phyloP scores from a whole-genome alignment of 1,140 invertebrate genomes.

The Drosophila pseudoobscura region DNA sequence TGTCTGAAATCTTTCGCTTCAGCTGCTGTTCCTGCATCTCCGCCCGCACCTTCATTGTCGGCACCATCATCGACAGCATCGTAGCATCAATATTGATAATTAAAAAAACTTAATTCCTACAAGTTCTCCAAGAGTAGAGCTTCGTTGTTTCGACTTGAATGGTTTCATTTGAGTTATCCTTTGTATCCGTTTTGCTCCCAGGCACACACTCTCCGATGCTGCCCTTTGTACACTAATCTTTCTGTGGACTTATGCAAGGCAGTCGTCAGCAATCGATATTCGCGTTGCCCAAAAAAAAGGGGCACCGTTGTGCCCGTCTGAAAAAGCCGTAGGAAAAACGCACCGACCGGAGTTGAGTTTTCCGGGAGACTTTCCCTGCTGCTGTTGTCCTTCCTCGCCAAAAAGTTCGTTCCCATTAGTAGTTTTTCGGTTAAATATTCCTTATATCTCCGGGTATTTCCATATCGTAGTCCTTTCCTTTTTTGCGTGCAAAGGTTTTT shows the following conservation, averaged over 20 bases:
- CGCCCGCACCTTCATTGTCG: background rate
- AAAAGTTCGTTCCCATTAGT: constrained; percentile 1
- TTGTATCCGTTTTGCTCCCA: constrained; percentile 6
- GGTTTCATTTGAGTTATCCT: constrained; percentile 36
- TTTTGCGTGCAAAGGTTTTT: background rate
- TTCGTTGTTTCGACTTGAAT: constrained; percentile 47
- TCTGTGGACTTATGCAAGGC: constrained; percentile 80
- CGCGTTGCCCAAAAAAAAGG: constrained; percentile 62
- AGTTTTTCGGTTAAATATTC: constrained; percentile 24
- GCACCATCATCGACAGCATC: constrained; percentile 5
- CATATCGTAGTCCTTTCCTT: constrained; percentile 9
- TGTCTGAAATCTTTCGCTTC: constrained; percentile 41
- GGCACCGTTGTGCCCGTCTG: constrained; percentile 2
- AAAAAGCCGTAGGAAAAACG: constrained; percentile 43
- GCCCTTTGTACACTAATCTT: constrained; percentile 49
- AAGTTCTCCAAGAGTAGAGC: constrained; percentile 17
- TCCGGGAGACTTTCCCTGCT: constrained; percentile 1
- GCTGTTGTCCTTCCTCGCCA: constrained; percentile 5
- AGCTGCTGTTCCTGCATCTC: constrained; percentile 27
- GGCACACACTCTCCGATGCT: background rate
- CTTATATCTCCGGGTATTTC: constrained; percentile 28
- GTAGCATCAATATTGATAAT: constrained; percentile 47
- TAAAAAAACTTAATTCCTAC: constrained; percentile 68
- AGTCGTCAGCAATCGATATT: constrained; percentile 77
- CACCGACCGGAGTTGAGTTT: constrained; percentile 7